These are phyloP conservation scores for Orussus abietinus DNA, from an alignment of 1,140 invertebrate genomes.

Conservation along the genomic window DNA sequence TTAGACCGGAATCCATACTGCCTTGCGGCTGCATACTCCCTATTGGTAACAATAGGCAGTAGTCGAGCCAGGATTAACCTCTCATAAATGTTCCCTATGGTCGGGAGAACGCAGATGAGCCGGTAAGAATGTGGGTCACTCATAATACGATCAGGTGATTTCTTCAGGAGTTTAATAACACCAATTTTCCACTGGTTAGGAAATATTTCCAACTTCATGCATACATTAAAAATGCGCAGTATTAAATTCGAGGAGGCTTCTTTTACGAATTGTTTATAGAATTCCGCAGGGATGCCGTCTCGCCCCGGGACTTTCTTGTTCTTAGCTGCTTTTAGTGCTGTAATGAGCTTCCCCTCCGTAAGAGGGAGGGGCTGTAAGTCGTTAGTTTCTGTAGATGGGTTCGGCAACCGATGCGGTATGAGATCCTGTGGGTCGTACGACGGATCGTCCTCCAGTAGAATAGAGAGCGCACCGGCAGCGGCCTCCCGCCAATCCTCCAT, in stretches of 20 bases:
- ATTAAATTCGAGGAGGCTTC: too few species aligned
- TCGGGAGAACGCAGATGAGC: slow-evolving; percentile 19
- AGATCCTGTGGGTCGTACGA: too few species aligned
- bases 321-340: neutral
- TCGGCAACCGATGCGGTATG: too few species aligned
- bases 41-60: slow-evolving; percentile 14
- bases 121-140: slow-evolving; percentile 16
- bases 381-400: too few species aligned
- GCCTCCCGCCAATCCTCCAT: neutral
- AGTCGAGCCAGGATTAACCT: slow-evolving; percentile 17
- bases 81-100: slow-evolving; percentile 22
- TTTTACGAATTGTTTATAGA: neutral
- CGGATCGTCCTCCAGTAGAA: neutral
- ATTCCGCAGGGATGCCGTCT: too few species aligned
- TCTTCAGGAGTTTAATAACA: slow-evolving; percentile 22
- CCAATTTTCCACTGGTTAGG: slow-evolving; percentile 26
- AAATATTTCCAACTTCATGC: slow-evolving; percentile 13
- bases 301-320: neutral
- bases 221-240: neutral
- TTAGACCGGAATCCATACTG: neutral
- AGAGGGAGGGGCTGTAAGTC: neutral
- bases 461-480: neutral
- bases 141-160: neutral
- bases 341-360: neutral
- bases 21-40: slow-evolving; percentile 19